phyloP scores from a whole-genome alignment of 2,797 vertebrate genomes.

The Falco naumanni region DNA sequence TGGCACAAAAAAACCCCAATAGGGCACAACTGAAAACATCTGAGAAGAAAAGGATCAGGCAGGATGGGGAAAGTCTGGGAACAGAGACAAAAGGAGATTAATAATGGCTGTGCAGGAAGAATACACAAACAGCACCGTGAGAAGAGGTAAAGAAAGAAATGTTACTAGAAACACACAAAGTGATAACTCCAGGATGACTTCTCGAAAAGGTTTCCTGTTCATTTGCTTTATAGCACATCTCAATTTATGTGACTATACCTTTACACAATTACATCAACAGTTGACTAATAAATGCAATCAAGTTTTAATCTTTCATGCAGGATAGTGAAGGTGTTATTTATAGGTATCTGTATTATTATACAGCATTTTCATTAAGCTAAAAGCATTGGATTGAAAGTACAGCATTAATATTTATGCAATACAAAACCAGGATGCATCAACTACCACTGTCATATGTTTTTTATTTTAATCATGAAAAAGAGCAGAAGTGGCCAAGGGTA shows the following conservation, averaged over 20 bases:
- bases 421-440: background rate
- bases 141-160: background rate
- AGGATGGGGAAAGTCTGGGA: background rate
- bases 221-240: background rate
- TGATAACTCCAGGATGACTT: background rate
- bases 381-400: background rate
- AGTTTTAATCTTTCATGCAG: background rate
- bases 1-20: background rate
- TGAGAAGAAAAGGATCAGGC: background rate
- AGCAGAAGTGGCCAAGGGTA: background rate
- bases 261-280: background rate
- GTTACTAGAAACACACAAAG: background rate
- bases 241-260: background rate
- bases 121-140: background rate
- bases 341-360: background rate
- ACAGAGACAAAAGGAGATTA: background rate
- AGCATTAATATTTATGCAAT: background rate
- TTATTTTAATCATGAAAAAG: background rate
- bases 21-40: background rate
- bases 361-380: conserved; percentile 32
- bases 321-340: background rate
- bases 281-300: background rate
- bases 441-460: background rate
- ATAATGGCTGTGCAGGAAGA: background rate
- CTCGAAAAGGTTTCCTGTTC: background rate